Evolutionary conservation across 35 echinoderm and acorn worm genomes (phyloP).

Genomic region (Ptychodera flava): DNA sequence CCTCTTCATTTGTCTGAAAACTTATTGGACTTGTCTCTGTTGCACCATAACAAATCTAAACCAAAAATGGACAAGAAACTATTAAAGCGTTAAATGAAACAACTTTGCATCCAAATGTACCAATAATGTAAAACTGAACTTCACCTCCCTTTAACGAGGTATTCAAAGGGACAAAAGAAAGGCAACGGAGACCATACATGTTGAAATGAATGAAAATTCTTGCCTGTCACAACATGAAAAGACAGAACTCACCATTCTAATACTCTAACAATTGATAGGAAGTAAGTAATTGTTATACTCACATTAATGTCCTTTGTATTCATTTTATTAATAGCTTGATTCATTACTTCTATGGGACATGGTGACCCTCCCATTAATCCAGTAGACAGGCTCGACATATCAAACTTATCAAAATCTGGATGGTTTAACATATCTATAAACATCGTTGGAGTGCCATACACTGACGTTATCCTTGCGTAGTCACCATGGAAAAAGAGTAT

Average conservation of each 20-base stretch:
- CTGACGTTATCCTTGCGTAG: constrained; percentile 55
- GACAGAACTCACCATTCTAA: too few species aligned
- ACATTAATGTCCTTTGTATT: constrained; percentile 62
- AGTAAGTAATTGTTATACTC: too few species aligned
- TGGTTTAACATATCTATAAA: constrained; percentile 73
- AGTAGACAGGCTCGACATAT: constrained; percentile 40
- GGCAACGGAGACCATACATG: too few species aligned
- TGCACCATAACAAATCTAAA: constrained; percentile 54
- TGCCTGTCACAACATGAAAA: too few species aligned
- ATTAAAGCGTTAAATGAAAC: too few species aligned
- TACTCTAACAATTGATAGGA: too few species aligned
- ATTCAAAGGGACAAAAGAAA: too few species aligned
- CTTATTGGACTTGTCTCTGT: constrained; percentile 70
- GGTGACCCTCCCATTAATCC: constrained; percentile 65
- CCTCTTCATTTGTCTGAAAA: constrained; percentile 29
- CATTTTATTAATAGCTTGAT: neutral
- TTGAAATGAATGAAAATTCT: too few species aligned
- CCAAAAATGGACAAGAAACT: too few species aligned
- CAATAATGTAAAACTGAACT: too few species aligned
- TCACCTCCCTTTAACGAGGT: too few species aligned
- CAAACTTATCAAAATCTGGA: constrained; percentile 45
- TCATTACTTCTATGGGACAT: constrained; percentile 46
- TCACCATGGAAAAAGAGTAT: constrained; percentile 6
- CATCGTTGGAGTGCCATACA: constrained; percentile 69
- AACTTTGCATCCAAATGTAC: too few species aligned